phyloP scores from a whole-genome alignment of 2,888 invertebrate species.

The Drosophila paramelanica region DNA sequence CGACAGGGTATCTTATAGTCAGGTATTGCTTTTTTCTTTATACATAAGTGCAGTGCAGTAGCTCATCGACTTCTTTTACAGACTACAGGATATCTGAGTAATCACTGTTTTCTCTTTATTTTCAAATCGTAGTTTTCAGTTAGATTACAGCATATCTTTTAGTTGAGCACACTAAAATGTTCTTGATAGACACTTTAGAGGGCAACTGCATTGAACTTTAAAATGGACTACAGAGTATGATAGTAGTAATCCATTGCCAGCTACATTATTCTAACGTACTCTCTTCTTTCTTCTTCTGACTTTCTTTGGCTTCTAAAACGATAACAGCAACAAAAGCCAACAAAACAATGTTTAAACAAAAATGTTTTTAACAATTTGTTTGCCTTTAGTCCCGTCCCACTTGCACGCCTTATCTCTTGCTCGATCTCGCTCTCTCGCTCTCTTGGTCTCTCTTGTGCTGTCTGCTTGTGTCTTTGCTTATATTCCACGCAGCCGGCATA shows the following conservation, averaged over 20 bases:
- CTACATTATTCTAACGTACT: neutral
- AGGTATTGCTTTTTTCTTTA: too few species aligned
- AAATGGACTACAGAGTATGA: neutral
- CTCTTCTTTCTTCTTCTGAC: conserved; percentile 12
- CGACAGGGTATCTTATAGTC: neutral
- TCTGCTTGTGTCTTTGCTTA: conserved; percentile 36
- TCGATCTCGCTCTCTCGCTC: neutral
- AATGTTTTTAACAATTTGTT: conserved; percentile 42
- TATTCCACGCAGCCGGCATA: conserved; percentile 53
- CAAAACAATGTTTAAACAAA: conserved; percentile 29
- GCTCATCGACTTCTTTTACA: neutral
- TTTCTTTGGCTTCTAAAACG: conserved; percentile 34
- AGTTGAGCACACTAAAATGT: too few species aligned
- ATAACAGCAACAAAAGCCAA: conserved; percentile 17
- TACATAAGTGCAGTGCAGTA: neutral
- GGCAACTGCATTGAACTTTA: neutral
- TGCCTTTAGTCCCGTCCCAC: conserved; percentile 19
- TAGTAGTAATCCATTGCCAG: neutral
- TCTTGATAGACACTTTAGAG: neutral
- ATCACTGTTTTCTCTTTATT: neutral
- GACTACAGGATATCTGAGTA: neutral
- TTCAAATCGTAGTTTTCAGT: too few species aligned
- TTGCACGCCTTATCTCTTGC: neutral
- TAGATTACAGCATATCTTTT: too few species aligned
- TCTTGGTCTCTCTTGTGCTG: neutral